Evolutionary conservation across 92 coral and sea anemone species (phyloP).

Genomic region (Micromussa lordhowensis): DNA sequence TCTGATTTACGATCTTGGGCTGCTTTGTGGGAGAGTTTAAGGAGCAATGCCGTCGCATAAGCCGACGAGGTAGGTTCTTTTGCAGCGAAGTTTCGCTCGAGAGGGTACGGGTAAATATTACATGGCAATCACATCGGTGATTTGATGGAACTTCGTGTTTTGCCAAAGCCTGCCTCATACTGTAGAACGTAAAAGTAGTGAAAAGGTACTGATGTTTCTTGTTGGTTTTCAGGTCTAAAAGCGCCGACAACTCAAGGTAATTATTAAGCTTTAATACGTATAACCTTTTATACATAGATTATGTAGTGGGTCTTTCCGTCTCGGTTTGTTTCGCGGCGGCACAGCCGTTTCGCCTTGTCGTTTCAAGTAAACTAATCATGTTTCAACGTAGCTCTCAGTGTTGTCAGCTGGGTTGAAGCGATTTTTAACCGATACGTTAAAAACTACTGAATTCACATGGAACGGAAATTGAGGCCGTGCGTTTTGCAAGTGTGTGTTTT

Average conservation of each 20-base stretch:
- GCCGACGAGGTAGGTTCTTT: slow-evolving; percentile 44
- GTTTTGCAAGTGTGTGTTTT: slow-evolving; percentile 25
- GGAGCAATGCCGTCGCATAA: slow-evolving; percentile 40
- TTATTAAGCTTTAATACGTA: too few relatives aligned
- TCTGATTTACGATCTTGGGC: slow-evolving; percentile 17
- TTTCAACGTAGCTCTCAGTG: neutral
- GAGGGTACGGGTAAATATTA: slow-evolving; percentile 8
- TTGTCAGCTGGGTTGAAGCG: slow-evolving; percentile 29
- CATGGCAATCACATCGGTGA: neutral
- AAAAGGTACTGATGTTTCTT: neutral
- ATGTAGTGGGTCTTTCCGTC: slow-evolving; percentile 28
- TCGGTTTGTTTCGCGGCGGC: neutral
- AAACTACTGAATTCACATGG: neutral
- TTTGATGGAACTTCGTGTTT: neutral
- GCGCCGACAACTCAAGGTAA: slow-evolving; percentile 46
- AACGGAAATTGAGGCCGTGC: slow-evolving; percentile 34
- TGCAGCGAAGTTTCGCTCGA: slow-evolving; percentile 1
- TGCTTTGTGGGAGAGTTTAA: slow-evolving; percentile 9
- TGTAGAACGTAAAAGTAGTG: neutral
- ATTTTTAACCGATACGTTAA: neutral
- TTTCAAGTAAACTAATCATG: neutral
- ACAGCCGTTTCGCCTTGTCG: slow-evolving; percentile 25
- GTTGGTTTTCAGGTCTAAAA: slow-evolving; percentile 42
- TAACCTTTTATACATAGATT: neutral
- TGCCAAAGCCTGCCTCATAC: neutral